Percentiles rank a stretch among this genome's conserved stretches.
phyloP scores from a whole-genome alignment of 2,888 invertebrate species.

The Ametastegia equiseti region DNA sequence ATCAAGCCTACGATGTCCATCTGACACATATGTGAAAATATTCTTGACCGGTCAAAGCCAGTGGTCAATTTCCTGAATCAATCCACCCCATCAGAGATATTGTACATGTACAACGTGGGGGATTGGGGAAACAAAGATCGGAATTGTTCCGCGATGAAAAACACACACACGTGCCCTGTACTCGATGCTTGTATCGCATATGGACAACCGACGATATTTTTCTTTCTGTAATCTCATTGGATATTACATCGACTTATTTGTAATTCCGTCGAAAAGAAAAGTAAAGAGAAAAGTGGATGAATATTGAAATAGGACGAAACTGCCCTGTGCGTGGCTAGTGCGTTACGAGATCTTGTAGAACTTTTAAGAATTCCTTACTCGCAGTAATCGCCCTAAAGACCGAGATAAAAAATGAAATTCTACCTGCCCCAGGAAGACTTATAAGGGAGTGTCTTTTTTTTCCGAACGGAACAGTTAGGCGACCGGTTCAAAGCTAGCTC shows the following conservation, averaged over 20 bases:
- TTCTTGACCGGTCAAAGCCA: conserved; percentile 15
- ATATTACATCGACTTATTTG: background rate
- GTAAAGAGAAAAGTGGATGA: background rate
- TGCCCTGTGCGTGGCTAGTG: background rate
- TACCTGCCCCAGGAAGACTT: conserved; percentile 39
- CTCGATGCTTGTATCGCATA: background rate
- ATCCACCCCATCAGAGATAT: background rate
- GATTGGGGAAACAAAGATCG: conserved; percentile 26
- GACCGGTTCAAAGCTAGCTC: conserved; percentile 2
- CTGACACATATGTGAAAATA: conserved; percentile 34
- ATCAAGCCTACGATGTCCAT: background rate
- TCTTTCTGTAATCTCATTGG: background rate
- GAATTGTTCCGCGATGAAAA: conserved; percentile 38
- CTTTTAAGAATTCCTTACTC: conserved; percentile 39
- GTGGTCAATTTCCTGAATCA: conserved; percentile 25
- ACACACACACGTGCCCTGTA: conserved; percentile 21
- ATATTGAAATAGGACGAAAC: conserved; percentile 11
- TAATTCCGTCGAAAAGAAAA: background rate
- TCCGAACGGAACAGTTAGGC: conserved; percentile 6
- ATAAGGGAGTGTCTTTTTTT: conserved; percentile 28
- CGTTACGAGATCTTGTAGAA: conserved; percentile 34
- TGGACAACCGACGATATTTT: background rate
- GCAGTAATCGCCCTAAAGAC: conserved; percentile 43
- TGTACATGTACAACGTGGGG: background rate
- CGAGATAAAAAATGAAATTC: conserved; percentile 46